Conservation (phyloP, 2,888 invertebrate genomes). For the Nezara viridula region DNA sequence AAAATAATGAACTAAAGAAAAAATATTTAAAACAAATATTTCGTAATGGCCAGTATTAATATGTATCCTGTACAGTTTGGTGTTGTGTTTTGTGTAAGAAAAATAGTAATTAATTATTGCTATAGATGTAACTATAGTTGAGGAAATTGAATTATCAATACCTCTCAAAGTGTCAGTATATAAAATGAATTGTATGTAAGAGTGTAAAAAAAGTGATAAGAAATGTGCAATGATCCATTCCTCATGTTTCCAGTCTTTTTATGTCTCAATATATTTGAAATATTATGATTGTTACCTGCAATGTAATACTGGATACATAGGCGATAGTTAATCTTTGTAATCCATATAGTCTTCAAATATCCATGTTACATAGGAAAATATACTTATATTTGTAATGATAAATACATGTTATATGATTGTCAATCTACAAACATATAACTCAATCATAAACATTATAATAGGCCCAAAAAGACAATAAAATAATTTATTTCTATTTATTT, state of each 20-base stretch:
- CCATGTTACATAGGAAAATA: constrained; percentile 49
- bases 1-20: neutral
- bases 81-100: constrained; percentile 58
- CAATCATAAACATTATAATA: constrained; percentile 60
- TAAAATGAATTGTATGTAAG: neutral
- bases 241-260: neutral
- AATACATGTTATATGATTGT: constrained; percentile 52
- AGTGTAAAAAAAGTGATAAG: neutral
- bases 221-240: constrained; percentile 54
- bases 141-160: constrained; percentile 15
- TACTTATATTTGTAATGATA: constrained; percentile 56
- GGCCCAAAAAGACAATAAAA: constrained; percentile 65
- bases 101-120: constrained; percentile 31
- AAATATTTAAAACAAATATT: constrained; percentile 25
- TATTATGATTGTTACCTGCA: constrained; percentile 27
- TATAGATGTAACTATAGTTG: constrained; percentile 51
- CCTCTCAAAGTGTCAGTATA: constrained; percentile 6
- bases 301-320: constrained; percentile 39
- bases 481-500: constrained; percentile 64
- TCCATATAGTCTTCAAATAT: constrained; percentile 52
- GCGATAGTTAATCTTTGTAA: constrained; percentile 53
- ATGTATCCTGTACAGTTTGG: constrained; percentile 56
- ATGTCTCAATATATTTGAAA: constrained; percentile 12
- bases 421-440: constrained; percentile 49
- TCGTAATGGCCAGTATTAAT: constrained; percentile 58